Evolutionary conservation across 53 echinoderm and acorn worm genomes (phyloP), one percentile per base, ranked within the genome.

Genomic region (Stichopus horrens): DNA sequence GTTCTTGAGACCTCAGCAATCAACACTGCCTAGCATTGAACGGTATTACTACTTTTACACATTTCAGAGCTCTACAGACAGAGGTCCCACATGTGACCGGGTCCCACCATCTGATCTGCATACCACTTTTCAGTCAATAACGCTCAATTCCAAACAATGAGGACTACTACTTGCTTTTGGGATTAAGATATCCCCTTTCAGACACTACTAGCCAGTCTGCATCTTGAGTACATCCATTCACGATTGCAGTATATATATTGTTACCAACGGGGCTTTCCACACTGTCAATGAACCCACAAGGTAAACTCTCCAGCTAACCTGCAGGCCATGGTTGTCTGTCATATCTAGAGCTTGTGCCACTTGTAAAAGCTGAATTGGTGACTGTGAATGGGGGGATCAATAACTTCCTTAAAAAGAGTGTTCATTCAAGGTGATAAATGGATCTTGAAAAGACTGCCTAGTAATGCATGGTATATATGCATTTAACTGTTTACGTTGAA

Each of bases 371-470:
- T 79, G 55, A 53, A 52, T 79, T 79, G 79, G 7, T 79, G 54
- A 52, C 18, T 53, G 7, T 79, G 79, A 79, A 79, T 79, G 53
- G 79, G 37, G 37, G 52, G 55, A 79, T 79, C 79, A 79, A 79
- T 79, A 79, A 55, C 54, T 55, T 79, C 55, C 79, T 10, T 5
- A 53, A 54, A 9, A 55, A 54, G 55, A 79, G 79, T 79, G 79
- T 79, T 55, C 79, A 79, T 79, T 79, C 79, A 79, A 79, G 79
- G 79, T 79, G 79, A 79, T 79, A 79, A 79, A 63, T 63, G 63
- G 63, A 10, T 8, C 63, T 63, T 63, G 10, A 63, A 13, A 63
- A 9, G 63, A 9, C 11, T 63, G 16, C 11, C 63, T 13, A 16
- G 10, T 13, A 13, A 63, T 10, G 10, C 63, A 13, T 63, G 11